Evolutionary conservation across 2,797 vertebrate genomes (phyloP).

Genomic region (Prionace glauca): DNA sequence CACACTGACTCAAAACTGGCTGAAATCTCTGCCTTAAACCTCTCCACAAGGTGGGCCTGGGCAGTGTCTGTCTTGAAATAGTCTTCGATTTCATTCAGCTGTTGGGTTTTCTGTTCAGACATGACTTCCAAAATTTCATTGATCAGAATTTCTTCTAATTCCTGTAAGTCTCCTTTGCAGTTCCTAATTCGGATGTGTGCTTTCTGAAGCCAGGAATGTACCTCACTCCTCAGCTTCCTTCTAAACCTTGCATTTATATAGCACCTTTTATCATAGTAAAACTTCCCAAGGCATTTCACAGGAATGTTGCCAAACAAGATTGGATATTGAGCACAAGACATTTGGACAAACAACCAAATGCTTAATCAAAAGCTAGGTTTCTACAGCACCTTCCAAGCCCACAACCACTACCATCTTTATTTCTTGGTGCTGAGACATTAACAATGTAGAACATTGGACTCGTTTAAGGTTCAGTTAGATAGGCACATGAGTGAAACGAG

Average conservation of each 20-base stretch:
- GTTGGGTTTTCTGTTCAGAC: background rate
- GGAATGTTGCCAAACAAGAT: background rate
- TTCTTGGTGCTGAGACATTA: too few relatives aligned
- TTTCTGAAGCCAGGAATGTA: conserved; percentile 48
- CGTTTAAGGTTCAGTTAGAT: too few relatives aligned
- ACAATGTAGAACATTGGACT: too few relatives aligned
- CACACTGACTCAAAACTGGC: background rate
- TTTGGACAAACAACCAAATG: background rate
- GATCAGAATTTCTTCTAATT: too few relatives aligned
- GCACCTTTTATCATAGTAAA: background rate
- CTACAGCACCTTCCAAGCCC: too few relatives aligned
- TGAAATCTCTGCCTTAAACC: background rate
- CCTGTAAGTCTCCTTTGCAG: too few relatives aligned
- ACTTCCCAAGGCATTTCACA: background rate
- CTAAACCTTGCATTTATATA: background rate
- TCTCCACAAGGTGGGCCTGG: background rate
- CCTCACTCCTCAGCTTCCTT: conserved; percentile 42
- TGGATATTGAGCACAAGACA: background rate
- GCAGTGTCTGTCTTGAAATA: background rate
- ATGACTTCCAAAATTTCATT: too few relatives aligned
- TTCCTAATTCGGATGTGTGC: background rate
- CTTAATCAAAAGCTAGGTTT: background rate
- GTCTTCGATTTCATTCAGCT: background rate
- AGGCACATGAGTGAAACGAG: too few relatives aligned
- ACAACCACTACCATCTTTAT: too few relatives aligned